Base-by-base conservation (phyloP, 2,888 invertebrate species). In the Acanthosepion esculentum region DNA sequence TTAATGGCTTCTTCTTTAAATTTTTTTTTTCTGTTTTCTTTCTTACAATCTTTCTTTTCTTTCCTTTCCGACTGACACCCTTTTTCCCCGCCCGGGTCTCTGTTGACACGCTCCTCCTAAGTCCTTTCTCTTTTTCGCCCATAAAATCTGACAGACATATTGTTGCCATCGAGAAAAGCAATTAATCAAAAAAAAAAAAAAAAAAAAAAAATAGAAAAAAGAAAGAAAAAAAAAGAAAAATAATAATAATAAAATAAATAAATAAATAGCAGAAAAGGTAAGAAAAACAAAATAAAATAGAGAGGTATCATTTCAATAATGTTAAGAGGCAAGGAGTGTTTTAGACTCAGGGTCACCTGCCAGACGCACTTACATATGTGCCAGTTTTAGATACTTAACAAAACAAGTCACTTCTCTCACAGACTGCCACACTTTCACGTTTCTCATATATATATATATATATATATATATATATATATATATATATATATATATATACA, bases 61-160 rank as follows among this genome's bases (percentile, higher is more conserved):
- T 41, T 41, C 3, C 41, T 41, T 41, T 41, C 41, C 3, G 41
- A 41, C 41, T 41, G 8, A 15, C 59, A 23, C 20, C 20, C 20
- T 20, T 20, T 41, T 23, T 59, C 20, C 78, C 78, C 33, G 23
- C 78, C 78, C 78, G n/a, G 4, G 8, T 78, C 33, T 15, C n/a
- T 33, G 33, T 78, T 78, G 78, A 78, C 78, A 78, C n/a, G n/a
- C 78, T 78, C 10, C 23, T 78, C 33, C 33, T 18, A 78, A 78
- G n/a, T 0, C 78, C n/a, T 78, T 78, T 78, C 78, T 78, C 78
- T n/a, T 12, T 78, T 78, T 78, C 78, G 78, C 78, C 78, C 78
- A 78, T 78, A 78, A 78, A 78, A 78, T 78, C n/a, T 78, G n/a
- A n/a, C 78, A 78, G 78, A 33, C 78, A 78, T 78, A 78, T 78